A percentile compares a stretch with the other conserved stretches of the same genome.
phyloP scores from a whole-genome alignment of 2,888 invertebrate genomes.

The Dolomedes plantarius region DNA sequence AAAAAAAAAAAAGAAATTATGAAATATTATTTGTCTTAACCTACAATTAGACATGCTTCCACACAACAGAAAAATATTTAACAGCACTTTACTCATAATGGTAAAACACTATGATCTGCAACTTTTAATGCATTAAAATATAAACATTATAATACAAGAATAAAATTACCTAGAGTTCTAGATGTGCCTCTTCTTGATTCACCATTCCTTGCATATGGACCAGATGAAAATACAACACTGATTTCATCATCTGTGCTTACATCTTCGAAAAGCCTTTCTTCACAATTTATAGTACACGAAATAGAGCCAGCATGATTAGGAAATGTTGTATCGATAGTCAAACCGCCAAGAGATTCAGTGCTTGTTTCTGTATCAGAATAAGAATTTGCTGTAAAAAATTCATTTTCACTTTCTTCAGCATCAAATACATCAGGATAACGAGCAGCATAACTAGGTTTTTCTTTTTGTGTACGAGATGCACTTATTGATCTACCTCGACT shows the following conservation, averaged over 20 bases:
- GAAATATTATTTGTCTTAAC: too few species aligned
- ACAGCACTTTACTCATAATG: too few species aligned
- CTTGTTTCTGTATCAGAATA: slow-evolving; percentile 67
- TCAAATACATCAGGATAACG: slow-evolving; percentile 55
- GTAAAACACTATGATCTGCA: too few species aligned
- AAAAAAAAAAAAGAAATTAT: too few species aligned
- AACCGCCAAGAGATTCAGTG: slow-evolving; percentile 30
- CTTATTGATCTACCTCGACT: slow-evolving; percentile 3
- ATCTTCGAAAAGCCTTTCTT: slow-evolving; percentile 20
- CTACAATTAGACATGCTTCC: too few species aligned
- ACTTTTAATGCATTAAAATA: too few species aligned
- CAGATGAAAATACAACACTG: slow-evolving; percentile 48
- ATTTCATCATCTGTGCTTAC: slow-evolving; percentile 66
- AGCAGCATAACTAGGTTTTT: slow-evolving; percentile 21
- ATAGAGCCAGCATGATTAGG: neutral
- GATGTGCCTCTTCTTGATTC: slow-evolving; percentile 16
- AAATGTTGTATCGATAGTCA: slow-evolving; percentile 1
- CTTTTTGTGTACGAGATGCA: neutral
- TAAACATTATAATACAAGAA: too few species aligned
- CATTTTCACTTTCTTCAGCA: slow-evolving; percentile 58
- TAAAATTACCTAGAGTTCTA: slow-evolving; percentile 51
- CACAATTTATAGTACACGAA: neutral
- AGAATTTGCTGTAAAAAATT: slow-evolving; percentile 68
- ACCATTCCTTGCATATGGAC: slow-evolving; percentile 11
- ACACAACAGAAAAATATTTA: too few species aligned